phyloP scores from a whole-genome alignment of 2,113 vertebrate species.

The Brachyhypopomus occidentalis region DNA sequence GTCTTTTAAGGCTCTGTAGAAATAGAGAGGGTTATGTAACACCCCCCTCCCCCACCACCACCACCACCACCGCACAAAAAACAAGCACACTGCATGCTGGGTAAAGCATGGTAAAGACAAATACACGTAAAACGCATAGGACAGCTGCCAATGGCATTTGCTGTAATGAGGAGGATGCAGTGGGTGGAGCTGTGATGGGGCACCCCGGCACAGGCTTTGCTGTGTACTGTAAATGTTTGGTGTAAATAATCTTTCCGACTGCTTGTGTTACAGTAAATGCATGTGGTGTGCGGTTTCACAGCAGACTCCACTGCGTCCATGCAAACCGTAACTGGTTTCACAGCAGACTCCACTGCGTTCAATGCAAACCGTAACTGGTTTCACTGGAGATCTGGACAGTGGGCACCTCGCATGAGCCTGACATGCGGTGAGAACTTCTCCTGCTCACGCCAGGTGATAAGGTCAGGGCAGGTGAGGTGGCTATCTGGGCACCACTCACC shows the following conservation, averaged over 20 bases:
- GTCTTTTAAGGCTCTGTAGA: constrained; percentile 38
- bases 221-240: constrained; percentile 13
- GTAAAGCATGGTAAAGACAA: constrained; percentile 46
- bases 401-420: not conserved
- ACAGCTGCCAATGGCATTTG: constrained; percentile 20
- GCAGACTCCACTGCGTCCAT: not conserved
- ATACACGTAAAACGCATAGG: constrained; percentile 25
- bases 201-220: constrained; percentile 9
- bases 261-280: constrained; percentile 3
- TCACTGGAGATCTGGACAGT: not conserved
- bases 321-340: too few relatives aligned
- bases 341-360: not conserved
- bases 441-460: not conserved
- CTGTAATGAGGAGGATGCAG: constrained; percentile 26
- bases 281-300: not conserved
- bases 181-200: constrained; percentile 7
- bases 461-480: not conserved
- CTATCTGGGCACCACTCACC: not conserved
- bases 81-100: constrained; percentile 35
- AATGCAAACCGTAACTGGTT: too few relatives aligned
- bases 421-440: not conserved
- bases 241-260: constrained; percentile 17
- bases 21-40: constrained; percentile 47
- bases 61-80: not conserved
- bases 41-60: not conserved